Conservation (phyloP, 2,888 invertebrate genomes). For the Orchesella flavescens region DNA sequence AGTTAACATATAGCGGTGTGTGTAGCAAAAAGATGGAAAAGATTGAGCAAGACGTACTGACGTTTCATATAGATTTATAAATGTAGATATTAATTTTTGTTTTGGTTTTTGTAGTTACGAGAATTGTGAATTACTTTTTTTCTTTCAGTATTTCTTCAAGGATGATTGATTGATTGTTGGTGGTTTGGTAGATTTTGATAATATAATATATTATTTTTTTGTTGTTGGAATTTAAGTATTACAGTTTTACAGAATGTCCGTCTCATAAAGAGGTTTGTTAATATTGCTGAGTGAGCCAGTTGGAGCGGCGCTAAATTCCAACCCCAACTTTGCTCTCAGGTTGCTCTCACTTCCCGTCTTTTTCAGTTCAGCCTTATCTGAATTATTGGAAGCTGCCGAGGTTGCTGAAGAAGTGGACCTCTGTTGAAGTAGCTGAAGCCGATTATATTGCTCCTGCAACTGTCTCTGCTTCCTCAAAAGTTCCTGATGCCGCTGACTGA, state of each 20-base stretch:
- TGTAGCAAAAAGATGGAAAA: conserved; percentile 71
- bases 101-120: conserved; percentile 17
- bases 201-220: conserved; percentile 3
- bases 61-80: conserved; percentile 40
- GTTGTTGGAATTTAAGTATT: too few relatives aligned
- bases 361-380: conserved; percentile 77
- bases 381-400: conserved; percentile 43
- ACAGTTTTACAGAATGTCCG: conserved; percentile 93
- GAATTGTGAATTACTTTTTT: too few relatives aligned
- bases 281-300: conserved; percentile 70
- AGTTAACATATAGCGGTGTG: conserved; percentile 50
- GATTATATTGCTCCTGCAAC: conserved; percentile 91
- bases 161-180: conserved; percentile 29
- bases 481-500: conserved; percentile 92
- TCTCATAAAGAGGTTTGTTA: conserved; percentile 80
- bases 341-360: conserved; percentile 93
- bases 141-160: conserved; percentile 21
- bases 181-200: neutral
- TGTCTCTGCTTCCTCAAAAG: conserved; percentile 89
- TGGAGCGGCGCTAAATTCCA: conserved; percentile 73
- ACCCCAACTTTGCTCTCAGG: conserved; percentile 86
- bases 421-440: conserved; percentile 88
- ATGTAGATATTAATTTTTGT: conserved; percentile 29
- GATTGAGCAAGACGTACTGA: conserved; percentile 67
- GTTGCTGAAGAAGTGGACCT: conserved; percentile 72